Base-by-base conservation (phyloP, 2,797 vertebrate species). In the Caiman crocodilus region DNA sequence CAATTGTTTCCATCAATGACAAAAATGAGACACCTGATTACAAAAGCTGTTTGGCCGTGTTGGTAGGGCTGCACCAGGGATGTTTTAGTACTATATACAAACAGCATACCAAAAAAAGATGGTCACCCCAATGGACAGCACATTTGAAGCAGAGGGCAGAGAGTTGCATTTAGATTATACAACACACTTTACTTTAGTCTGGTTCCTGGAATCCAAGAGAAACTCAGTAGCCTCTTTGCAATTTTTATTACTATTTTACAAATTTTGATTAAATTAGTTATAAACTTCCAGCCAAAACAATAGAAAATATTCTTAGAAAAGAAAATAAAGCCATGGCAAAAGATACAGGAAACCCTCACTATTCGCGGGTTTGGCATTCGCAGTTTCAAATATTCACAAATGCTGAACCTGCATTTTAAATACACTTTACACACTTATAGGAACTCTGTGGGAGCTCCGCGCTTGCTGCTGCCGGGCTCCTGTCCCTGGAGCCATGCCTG, bases 231-330 rank as follows among this genome's bases (percentile, higher is more conserved):
- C 17, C 60, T 57, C 35, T 2, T 10, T 26, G 58, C 58, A 69
- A 5, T 81, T 94, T 71, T 96, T 90, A 82, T 96, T 95, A 95
- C 26, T 94, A 94, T 91, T 42, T 64, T 78, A 71, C 86, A 16
- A 87, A 93, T 92, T 64, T 35, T 71, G 73, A 83, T 42, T 0
- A 0, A 82, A 57, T 55, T 60, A 55, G 84, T 74, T 75, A 67
- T 58, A 84, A 0, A 8, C 30, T 63, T 85, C 75, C 61, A 71
- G 75, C 84, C 76, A 60, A 79, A 91, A 81, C 28, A 78, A 25
- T n/a, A 30, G 42, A 35, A 83, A 81, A n/a, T 17, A 63, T 28
- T 55, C 25, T 35, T 79, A 59, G 60, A 74, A 7, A 76, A 57
- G 42, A 32, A 87, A 14, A 50, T 28, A 6, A 58, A 35, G 63